Evolutionary conservation across 2,113 vertebrate genomes (phyloP).

Genomic region (Corythornis cristatus): DNA sequence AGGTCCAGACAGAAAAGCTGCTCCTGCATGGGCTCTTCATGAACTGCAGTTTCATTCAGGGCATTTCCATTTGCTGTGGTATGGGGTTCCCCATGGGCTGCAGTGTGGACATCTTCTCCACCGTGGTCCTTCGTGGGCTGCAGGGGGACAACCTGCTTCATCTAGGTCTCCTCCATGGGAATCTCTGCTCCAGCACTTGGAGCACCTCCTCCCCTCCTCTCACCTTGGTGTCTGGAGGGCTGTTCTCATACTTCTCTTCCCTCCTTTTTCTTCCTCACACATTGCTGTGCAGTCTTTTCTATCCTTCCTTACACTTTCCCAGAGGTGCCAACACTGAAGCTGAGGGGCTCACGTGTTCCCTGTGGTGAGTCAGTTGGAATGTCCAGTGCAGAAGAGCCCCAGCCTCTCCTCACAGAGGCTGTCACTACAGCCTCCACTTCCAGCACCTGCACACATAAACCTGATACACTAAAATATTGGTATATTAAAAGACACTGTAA

Average conservation of each 20-base stretch:
- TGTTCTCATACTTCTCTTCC: neutral
- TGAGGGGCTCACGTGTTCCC: neutral
- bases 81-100: accelerated
- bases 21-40: neutral
- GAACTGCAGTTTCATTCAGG: neutral
- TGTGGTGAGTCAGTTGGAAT: neutral
- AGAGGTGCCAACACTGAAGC: accelerated
- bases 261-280: neutral
- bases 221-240: neutral
- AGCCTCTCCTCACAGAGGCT: neutral
- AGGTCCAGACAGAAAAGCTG: neutral
- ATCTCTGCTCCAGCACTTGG: neutral
- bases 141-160: neutral
- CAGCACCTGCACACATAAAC: neutral
- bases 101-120: neutral
- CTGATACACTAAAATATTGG: neutral
- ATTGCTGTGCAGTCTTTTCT: neutral
- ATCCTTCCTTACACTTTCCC: neutral
- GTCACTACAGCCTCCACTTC: neutral
- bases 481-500: neutral
- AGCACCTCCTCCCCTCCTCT: neutral
- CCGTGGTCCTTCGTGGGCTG: accelerated
- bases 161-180: neutral
- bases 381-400: neutral
- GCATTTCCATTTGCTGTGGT: neutral